Evolutionary conservation across 2,888 invertebrate species (phyloP).

Genomic region (Dolichopus griseipennis): DNA sequence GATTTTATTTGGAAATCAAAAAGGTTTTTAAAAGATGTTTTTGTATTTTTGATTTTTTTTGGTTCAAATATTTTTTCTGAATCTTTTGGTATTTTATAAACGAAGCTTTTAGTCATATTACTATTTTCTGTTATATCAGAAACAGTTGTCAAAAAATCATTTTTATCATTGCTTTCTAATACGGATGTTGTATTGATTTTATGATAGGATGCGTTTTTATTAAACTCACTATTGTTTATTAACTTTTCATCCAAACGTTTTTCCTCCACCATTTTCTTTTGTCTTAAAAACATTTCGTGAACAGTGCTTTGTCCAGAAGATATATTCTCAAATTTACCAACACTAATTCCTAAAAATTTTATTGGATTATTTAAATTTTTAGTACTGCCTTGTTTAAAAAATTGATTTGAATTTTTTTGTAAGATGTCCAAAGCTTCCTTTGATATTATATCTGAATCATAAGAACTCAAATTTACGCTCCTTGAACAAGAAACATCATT

Average conservation of each 20-base stretch:
- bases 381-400: slow-evolving; percentile 33
- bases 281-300: slow-evolving; percentile 50
- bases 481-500: slow-evolving; percentile 58
- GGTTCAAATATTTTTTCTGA: no score
- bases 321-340: slow-evolving; percentile 64
- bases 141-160: no score
- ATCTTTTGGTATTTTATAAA: no score
- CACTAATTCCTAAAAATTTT: slow-evolving; percentile 66
- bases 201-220: neutral
- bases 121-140: no score
- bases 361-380: slow-evolving; percentile 48
- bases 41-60: no score
- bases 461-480: slow-evolving; percentile 51
- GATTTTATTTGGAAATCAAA: no score
- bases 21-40: no score
- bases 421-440: slow-evolving; percentile 58
- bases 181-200: no score
- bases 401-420: slow-evolving; percentile 49
- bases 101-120: no score
- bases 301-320: slow-evolving; percentile 48
- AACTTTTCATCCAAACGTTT: slow-evolving; percentile 24
- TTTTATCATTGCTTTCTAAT: no score
- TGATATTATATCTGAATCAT: slow-evolving; percentile 58
- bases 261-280: slow-evolving; percentile 24
- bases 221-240: neutral